These are phyloP conservation scores for Noctua comes DNA, from an alignment of 2,888 invertebrate species.

Conservation along the genomic window DNA sequence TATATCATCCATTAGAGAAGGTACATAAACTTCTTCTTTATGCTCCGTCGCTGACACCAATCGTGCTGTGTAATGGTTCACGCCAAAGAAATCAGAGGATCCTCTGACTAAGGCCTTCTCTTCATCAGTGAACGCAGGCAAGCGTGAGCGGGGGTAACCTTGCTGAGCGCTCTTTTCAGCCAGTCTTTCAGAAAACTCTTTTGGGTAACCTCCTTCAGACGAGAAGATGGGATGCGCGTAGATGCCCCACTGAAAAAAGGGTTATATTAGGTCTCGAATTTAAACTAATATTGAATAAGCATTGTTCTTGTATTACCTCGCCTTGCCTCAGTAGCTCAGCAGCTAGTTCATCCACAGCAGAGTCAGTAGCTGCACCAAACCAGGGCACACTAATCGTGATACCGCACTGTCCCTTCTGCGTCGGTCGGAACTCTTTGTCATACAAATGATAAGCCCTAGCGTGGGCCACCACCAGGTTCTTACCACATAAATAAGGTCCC, in stretches of 20 bases:
- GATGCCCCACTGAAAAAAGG: constrained; percentile 79
- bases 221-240: constrained; percentile 88
- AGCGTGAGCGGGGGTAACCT: constrained; percentile 80
- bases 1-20: constrained; percentile 73
- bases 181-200: constrained; percentile 82
- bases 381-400: constrained; percentile 71
- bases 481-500: constrained; percentile 82
- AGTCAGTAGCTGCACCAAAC: constrained; percentile 75
- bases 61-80: constrained; percentile 92
- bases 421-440: constrained; percentile 74
- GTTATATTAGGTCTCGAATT: not conserved
- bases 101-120: constrained; percentile 77
- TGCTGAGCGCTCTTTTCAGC: constrained; percentile 82
- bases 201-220: constrained; percentile 88
- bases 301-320: constrained; percentile 26
- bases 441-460: constrained; percentile 83
- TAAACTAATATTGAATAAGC: not conserved
- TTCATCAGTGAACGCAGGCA: constrained; percentile 82
- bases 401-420: constrained; percentile 72
- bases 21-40: constrained; percentile 60
- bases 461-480: constrained; percentile 89
- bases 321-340: constrained; percentile 72
- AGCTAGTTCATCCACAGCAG: constrained; percentile 77
- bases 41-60: constrained; percentile 72
- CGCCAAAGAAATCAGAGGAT: constrained; percentile 83